These are phyloP conservation scores for Pharmacophagus antenor DNA, from an alignment of 2,888 invertebrate species.

Conservation along the genomic window DNA sequence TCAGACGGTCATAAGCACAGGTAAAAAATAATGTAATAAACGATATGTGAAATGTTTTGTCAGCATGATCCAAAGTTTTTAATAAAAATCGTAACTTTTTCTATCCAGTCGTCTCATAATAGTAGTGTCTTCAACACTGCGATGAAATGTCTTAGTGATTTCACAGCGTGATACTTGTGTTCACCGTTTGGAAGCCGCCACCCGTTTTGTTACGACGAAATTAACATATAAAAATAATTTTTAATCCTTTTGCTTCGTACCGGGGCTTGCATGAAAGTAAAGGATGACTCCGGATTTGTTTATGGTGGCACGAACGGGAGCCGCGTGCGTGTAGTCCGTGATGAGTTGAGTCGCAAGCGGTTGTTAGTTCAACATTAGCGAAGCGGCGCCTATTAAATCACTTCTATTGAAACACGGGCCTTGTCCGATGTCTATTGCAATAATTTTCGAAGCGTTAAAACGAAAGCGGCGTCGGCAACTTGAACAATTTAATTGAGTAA, in stretches of 20 bases:
- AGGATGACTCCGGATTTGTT: conserved; percentile 47
- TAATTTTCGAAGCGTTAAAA: conserved; percentile 71
- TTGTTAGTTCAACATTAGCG: conserved; percentile 42
- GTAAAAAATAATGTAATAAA: conserved; percentile 71
- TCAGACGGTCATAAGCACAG: conserved; percentile 53
- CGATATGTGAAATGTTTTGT: conserved; percentile 73
- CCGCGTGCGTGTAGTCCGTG: conserved; percentile 45
- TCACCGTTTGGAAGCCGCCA: conserved; percentile 72
- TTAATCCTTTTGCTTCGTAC: conserved; percentile 58
- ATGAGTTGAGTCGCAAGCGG: conserved; percentile 40
- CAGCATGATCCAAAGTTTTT: conserved; percentile 70
- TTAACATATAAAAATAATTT: conserved; percentile 53
- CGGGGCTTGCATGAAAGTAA: conserved; percentile 44
- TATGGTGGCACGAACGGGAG: conserved; percentile 48
- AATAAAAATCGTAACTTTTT: conserved; percentile 55
- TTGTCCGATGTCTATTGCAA: conserved; percentile 66
- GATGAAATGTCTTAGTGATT: conserved; percentile 66
- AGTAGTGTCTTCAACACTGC: conserved; percentile 67
- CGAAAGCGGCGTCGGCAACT: conserved; percentile 51
- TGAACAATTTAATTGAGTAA: conserved; percentile 79
- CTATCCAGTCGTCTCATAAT: conserved; percentile 55
- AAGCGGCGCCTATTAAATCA: conserved; percentile 51
- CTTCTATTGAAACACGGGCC: conserved; percentile 43
- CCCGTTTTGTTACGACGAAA: conserved; percentile 52
- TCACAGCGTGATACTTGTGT: conserved; percentile 67